Percentiles rank a stretch among this genome's conserved stretches.
Conservation (phyloP, 2,797 vertebrate species). For the Artibeus lituratus region DNA sequence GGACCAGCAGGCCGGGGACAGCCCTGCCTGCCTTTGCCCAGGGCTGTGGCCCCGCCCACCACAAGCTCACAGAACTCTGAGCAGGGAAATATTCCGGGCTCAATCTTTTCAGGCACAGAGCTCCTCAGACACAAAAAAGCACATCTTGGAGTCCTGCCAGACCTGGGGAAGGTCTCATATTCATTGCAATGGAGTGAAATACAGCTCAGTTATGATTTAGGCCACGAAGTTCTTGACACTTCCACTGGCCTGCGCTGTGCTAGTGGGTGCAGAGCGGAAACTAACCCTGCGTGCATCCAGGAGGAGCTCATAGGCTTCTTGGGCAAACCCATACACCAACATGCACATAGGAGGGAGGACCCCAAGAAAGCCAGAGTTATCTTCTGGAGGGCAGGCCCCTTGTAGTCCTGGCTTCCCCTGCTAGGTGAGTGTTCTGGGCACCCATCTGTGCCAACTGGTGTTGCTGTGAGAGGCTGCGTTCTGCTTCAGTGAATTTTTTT, state of each 20-base stretch:
- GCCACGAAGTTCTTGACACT: background rate
- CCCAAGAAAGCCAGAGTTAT: background rate
- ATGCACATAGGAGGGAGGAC: background rate
- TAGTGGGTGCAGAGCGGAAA: background rate
- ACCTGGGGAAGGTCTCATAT: background rate
- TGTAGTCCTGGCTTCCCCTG: too few relatives aligned
- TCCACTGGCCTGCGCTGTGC: background rate
- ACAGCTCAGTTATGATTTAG: background rate
- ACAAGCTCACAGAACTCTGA: background rate
- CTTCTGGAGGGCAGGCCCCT: background rate
- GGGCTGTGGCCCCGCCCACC: background rate
- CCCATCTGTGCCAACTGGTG: background rate
- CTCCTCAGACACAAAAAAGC: background rate
- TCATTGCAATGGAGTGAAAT: background rate
- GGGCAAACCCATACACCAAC: too few relatives aligned
- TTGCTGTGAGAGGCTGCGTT: background rate
- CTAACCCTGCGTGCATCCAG: background rate
- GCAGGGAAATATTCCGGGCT: background rate
- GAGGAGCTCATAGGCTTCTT: background rate
- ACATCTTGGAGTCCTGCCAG: background rate
- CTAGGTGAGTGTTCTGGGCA: too few relatives aligned
- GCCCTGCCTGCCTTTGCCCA: fast-evolving
- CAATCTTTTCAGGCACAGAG: background rate
- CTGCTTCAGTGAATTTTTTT: background rate
- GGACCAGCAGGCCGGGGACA: background rate